Base-by-base conservation (phyloP, 2,113 vertebrate species). In the Sylvilagus bachmani region DNA sequence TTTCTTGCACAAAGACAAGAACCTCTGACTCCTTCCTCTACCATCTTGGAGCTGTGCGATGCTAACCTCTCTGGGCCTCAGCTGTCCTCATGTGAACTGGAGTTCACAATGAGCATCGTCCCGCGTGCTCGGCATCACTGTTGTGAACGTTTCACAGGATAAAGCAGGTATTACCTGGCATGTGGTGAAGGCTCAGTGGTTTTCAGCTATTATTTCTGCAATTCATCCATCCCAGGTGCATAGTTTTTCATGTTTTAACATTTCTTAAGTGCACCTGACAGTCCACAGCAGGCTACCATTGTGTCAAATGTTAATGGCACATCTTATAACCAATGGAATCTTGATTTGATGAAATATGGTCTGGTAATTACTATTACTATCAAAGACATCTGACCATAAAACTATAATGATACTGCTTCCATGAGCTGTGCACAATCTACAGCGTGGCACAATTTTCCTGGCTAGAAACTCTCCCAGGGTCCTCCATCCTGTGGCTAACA, bases 321-420 rank as follows among this genome's bases (percentile, higher is more conserved):
- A 24, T 90, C 92, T 81, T 71, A 31, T 31, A 29, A 70, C 82
- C 69, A 66, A 5, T 27, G n/a, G 33, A 75, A 25, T 49, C 77
- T 75, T 67, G 33, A 78, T 92, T 80, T 80, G 87, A 85, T 88
- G 78, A 90, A 85, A 71, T 70, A 66, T 4, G 2, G 61, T 70
- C 22, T 31, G 66, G 78, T 88, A 58, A 91, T 93, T 95, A 91
- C 27, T 44, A 27, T 94, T 80, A 85, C 75, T 61, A 66, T 25
- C 44, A 71, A 82, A 79, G 89, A 77, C 66, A 75, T 90, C 29
- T 67, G 67, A 71, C 31, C 24, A 33, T 73, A 62, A 84, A 96
- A 51, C 66, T 71, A 70, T 80, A 71, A 86, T 22, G 38, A 96
- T 86, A 55, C 53, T 25, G 49, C 70, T 64, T 83, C 55, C 12